phyloP scores from a whole-genome alignment of 2,113 vertebrate genomes.

The Eonycteris spelaea region DNA sequence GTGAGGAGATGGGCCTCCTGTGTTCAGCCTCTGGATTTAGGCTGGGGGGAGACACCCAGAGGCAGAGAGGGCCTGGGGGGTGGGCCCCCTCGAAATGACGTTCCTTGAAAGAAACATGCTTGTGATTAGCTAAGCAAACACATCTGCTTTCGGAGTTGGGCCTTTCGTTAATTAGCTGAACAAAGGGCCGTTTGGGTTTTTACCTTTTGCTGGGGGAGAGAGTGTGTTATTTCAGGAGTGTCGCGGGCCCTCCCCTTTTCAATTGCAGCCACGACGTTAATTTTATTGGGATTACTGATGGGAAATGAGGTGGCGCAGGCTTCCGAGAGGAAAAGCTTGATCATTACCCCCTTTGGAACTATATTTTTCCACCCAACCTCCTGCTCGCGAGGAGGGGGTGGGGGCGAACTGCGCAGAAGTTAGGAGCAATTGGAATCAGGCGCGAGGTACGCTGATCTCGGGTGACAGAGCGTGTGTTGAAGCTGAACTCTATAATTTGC shows the following conservation, averaged over 20 bases:
- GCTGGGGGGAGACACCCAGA: constrained; percentile 17
- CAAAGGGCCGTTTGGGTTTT: constrained; percentile 81
- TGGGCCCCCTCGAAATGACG: constrained; percentile 72
- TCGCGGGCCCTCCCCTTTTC: constrained; percentile 71
- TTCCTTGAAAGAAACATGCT: constrained; percentile 83
- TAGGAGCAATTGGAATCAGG: constrained; percentile 87
- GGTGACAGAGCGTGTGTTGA: constrained; percentile 93
- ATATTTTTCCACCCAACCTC: constrained; percentile 84
- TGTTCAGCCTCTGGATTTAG: not conserved
- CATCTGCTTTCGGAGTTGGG: constrained; percentile 85
- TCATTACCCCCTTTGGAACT: constrained; percentile 83
- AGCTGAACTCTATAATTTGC: constrained; percentile 92
- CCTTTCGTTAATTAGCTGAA: constrained; percentile 85
- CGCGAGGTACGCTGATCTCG: constrained; percentile 86
- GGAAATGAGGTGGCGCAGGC: constrained; percentile 83
- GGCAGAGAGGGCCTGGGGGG: constrained; percentile 14
- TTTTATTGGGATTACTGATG: constrained; percentile 85
- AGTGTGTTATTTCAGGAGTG: constrained; percentile 85
- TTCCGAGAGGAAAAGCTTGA: constrained; percentile 83
- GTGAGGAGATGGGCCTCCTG: not conserved
- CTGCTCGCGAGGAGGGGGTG: constrained; percentile 66
- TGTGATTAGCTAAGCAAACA: constrained; percentile 88
- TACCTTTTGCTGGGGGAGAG: constrained; percentile 82
- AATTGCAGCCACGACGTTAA: constrained; percentile 76
- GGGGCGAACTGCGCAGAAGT: constrained; percentile 77